Evolutionary conservation across 1,140 invertebrate species (phyloP), one percentile per base, ranked within the genome.

Genomic region (Drosophila ercepeae): DNA sequence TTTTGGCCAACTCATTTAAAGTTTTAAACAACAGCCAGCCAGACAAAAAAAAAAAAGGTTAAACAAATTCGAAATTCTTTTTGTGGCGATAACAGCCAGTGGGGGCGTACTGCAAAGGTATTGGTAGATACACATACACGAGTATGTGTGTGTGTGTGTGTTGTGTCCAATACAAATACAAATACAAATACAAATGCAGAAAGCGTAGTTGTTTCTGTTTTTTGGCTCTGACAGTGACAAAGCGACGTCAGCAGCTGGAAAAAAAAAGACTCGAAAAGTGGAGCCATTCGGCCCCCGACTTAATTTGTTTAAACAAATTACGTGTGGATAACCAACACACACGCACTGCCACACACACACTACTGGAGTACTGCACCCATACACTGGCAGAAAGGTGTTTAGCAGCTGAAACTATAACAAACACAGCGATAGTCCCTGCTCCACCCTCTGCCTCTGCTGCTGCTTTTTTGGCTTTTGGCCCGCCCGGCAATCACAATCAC

Each of bases 301-400:
- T 86, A 86, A 86, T 86, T 86, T 86, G 82, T 86, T 86, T 86
- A 86, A 86, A 86, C 82, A 86, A 86, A 86, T 86, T 86, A 88
- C 82, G 68, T 79, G 65, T 79, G 78, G 72, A 82, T 79, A 82
- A 78, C 39, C 14, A 16, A 42, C 14, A 16, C 70, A 74, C 39
- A 16, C 36, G 16, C 36, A 16, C 70, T 65, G 41, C 44, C 44
- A 48, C 60, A 48, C 50, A 2, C 16, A 19, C 27, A 65, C 51
- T 8, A 25, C 32, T 46, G n/a, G n/a, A n/a, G n/a, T n/a, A n/a
- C n/a, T n/a, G n/a, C n/a, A 53, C 44, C 8, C 29, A 29, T 41
- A 45, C 41, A 53, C 41, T 18, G 8, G 8, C 11, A 23, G 48
- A 74, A 74, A 74, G 71, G 69, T 68, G 75, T 78, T 77, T 78